Evolutionary conservation across 2,797 vertebrate species (phyloP).

Genomic region (Dendrocincla fuliginosa): DNA sequence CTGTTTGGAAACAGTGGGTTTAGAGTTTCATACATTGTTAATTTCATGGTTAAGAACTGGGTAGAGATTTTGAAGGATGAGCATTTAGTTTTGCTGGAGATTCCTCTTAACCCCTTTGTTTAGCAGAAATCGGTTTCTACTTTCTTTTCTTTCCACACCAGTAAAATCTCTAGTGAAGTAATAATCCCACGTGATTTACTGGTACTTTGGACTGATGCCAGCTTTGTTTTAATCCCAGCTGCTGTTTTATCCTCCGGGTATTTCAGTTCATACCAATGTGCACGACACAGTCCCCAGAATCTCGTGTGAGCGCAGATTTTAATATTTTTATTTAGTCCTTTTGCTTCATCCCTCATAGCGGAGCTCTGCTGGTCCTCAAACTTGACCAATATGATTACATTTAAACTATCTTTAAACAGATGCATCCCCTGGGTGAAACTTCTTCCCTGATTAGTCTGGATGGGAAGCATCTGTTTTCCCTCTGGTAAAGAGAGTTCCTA

Average conservation of each 20-base stretch:
- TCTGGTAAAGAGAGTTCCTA: conserved; percentile 44
- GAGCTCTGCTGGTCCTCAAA: conserved; percentile 40
- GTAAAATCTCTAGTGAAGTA: background rate
- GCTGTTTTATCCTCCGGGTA: conserved; percentile 13
- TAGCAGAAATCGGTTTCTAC: background rate
- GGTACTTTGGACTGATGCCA: background rate
- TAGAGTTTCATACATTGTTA: background rate
- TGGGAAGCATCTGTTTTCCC: conserved; percentile 56
- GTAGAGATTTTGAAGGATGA: background rate
- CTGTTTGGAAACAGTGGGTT: background rate
- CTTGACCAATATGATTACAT: conserved; percentile 55
- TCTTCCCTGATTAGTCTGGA: conserved; percentile 64
- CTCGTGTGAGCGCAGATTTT: background rate
- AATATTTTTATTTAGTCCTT: background rate
- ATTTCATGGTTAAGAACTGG: background rate
- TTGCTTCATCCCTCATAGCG: conserved; percentile 7
- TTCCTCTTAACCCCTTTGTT: background rate
- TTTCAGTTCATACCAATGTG: conserved; percentile 11
- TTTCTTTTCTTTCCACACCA: background rate
- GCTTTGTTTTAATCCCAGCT: conserved; percentile 41
- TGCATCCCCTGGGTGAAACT: conserved; percentile 44
- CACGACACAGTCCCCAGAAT: background rate
- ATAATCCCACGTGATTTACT: background rate
- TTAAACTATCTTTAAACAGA: conserved; percentile 54
- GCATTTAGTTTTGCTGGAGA: background rate